Evolutionary conservation across 2,888 invertebrate species (phyloP).

Genomic region (Watsonalla cultraria): DNA sequence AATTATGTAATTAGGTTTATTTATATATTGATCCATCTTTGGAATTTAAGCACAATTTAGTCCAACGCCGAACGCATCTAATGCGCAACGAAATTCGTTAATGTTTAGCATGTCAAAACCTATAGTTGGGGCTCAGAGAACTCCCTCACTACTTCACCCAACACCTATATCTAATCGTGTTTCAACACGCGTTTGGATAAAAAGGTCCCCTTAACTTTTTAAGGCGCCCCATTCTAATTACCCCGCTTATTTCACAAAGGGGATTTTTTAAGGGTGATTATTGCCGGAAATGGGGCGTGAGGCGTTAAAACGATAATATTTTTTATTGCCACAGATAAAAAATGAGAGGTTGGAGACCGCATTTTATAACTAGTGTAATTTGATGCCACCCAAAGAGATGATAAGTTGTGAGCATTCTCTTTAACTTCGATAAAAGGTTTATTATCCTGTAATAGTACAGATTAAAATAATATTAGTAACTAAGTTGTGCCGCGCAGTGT

Average conservation of each 20-base stretch:
- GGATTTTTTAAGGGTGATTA: slow-evolving; percentile 38
- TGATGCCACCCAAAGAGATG: not conserved
- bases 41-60: no score
- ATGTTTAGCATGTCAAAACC: no score
- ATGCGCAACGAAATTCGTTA: no score
- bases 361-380: slow-evolving; percentile 9
- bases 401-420: not conserved
- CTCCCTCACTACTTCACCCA: slow-evolving; percentile 4
- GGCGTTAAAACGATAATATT: slow-evolving; percentile 33
- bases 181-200: slow-evolving; percentile 18
- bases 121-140: no score
- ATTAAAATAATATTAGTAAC: not conserved
- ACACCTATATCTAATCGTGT: slow-evolving; percentile 21
- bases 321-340: slow-evolving; percentile 26
- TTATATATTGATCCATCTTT: no score
- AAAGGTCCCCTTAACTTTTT: slow-evolving; percentile 40
- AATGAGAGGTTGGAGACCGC: slow-evolving; percentile 32
- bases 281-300: slow-evolving; percentile 33
- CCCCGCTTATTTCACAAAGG: slow-evolving; percentile 34
- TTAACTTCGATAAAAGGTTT: not conserved
- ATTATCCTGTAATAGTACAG: not conserved
- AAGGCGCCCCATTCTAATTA: slow-evolving; percentile 33
- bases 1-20: no score
- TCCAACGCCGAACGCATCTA: no score
- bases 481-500: no score